phyloP scores from a whole-genome alignment of 2,888 invertebrate species.

The Cryptocheilus praepositus region DNA sequence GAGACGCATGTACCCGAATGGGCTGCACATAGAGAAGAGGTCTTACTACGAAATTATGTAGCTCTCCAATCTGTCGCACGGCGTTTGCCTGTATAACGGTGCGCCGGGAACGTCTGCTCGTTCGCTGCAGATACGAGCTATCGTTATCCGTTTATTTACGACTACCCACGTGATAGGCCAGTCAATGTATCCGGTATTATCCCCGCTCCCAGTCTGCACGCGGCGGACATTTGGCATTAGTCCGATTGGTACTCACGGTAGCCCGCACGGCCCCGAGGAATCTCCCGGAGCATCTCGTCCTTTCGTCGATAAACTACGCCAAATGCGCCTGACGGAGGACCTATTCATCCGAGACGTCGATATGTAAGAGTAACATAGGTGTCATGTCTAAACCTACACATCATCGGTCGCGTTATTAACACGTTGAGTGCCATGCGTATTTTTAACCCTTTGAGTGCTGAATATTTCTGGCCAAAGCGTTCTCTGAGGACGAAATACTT shows the following conservation, averaged over 20 bases:
- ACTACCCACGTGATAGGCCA: conserved; percentile 51
- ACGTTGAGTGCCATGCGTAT: no score
- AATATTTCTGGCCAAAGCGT: no score
- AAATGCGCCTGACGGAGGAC: no score
- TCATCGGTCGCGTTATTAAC: no score
- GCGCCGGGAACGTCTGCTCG: conserved; percentile 48
- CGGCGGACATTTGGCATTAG: conserved; percentile 46
- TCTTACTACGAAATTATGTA: conserved; percentile 52
- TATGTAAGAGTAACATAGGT: no score
- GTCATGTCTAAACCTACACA: no score
- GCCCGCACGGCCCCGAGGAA: conserved; percentile 18
- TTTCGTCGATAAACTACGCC: no score
- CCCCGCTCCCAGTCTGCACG: conserved; percentile 28
- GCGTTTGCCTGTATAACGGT: conserved; percentile 35
- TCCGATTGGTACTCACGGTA: conserved; percentile 34
- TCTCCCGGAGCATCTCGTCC: conserved; percentile 2
- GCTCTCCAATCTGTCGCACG: conserved; percentile 52
- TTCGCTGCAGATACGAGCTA: conserved; percentile 54
- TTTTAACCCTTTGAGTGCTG: no score
- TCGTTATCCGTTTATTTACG: conserved; percentile 69
- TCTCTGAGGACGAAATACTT: no score
- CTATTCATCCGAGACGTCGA: no score
- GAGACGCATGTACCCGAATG: no score
- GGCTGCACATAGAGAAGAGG: background rate
- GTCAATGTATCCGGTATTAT: conserved; percentile 54